Base-by-base conservation (phyloP, 2,888 invertebrate species). In the Notocelia uddmanniana region DNA sequence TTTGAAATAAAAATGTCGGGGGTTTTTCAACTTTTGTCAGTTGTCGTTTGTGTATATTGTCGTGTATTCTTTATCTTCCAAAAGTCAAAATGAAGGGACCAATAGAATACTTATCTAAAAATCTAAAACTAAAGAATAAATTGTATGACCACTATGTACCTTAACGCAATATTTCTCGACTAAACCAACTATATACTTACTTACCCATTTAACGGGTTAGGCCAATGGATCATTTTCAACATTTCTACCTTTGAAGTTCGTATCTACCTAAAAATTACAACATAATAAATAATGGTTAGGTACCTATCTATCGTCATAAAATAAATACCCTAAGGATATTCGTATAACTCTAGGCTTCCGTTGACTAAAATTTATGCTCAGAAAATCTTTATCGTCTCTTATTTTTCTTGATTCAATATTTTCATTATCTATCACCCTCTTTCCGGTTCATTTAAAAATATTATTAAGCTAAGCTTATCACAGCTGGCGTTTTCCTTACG, bases 401-500 rank as follows among this genome's bases (percentile, higher is more conserved):
- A 55, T 60, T 58, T 50, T 18, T 71, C 66, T 34, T 23, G 41
- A 58, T 64, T 41, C 50, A 37, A n/a, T 64, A 52, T 70, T 64
- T 50, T 62, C 52, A 69, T 63, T 69, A 63, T 41, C 55, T 48
- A 63, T 70, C 63, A 37, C 57, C 50, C 23, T 31, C 31, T 23
- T 45, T 45, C 31, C 59, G 18, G 31, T 71, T 34, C 34, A 59
- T 67, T 71, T 60, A 15, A 52, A 60, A 68, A 60, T 60, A 69
- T 48, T 45, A 21, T 41, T n/a, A 45, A n/a, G 18, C 58, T 2
- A 55, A 55, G 23, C 23, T 50, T 50, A 50, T 26, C 55, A 26
- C 66, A 54, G 52, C 66, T 71, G 66, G 59, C 57, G 55, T 31
- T 59, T 54, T 66, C 57, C 66, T 66, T 71, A 71, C 71, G 66